Evolutionary conservation across 2,888 invertebrate species (phyloP), one percentile per base, ranked within the genome.

Genomic region (Apotomis turbidana): DNA sequence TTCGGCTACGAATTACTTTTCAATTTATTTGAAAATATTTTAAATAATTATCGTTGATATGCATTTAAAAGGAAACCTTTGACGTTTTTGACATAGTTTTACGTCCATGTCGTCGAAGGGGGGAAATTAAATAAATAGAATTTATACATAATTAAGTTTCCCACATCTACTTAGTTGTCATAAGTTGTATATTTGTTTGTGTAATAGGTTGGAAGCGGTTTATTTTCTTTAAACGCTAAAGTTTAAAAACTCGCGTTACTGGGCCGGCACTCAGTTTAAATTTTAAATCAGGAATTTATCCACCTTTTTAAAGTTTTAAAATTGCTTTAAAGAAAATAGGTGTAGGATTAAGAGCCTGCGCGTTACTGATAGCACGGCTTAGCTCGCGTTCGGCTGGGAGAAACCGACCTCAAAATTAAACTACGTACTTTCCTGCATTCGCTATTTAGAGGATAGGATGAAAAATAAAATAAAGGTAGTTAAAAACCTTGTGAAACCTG

Each of bases 321-420:
- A 51, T 13, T 55, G 44, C 57, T 71, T 70, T 62, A 41, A 41
- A 63, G 52, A 49, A 67, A 68, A 58, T 62, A 68, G 27, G 36
- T 36, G 62, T 41, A 44, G 72, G 58, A 68, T 72, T 72, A 72
- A 68, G 68, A 67, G 72, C 63, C 72, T 72, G 72, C 72, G 15
- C 63, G 57, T 68, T 63, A 72, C 72, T 52, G 72, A 72, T 72
- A 72, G 63, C 68, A 44, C 57, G 57, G 72, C 68, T 72, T 68
- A 59, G 54, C 41, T 10, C 41, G 41, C 55, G 62, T 58, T 58
- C 49, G 52, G 68, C 57, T 61, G 44, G 36, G 46, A 36, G 44
- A 57, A 41, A 36, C 60, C 64, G 49, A 63, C 61, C 46, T 69
- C 54, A 55, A 55, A 69, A 46, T 49, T 62, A 68, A 68, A 61